Percentiles rank a stretch among this genome's conserved stretches.
phyloP scores from a whole-genome alignment of 2,888 invertebrate genomes.

The Choristoneura rosaceana region DNA sequence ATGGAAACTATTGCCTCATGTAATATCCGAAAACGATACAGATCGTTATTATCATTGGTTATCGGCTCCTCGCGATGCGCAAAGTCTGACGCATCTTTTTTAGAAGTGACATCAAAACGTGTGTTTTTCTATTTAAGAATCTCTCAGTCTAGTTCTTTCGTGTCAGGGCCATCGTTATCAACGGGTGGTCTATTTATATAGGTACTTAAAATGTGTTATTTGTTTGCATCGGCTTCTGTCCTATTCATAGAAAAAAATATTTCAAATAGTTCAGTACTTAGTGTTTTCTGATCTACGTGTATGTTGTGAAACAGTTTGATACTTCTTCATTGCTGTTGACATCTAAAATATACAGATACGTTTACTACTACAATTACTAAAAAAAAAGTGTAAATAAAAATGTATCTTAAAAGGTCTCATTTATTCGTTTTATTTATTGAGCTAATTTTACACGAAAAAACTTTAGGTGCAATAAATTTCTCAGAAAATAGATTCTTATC shows the following conservation, averaged over 20 bases:
- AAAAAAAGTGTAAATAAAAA: neutral
- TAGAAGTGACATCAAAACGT: neutral
- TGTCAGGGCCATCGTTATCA: too few species aligned
- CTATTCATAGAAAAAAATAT: too few species aligned
- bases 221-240: too few species aligned
- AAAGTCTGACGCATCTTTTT: constrained; percentile 16
- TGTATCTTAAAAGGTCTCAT: neutral
- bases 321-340: too few species aligned
- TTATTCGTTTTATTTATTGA: neutral
- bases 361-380: too few species aligned
- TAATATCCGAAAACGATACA: constrained; percentile 16
- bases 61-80: constrained; percentile 17
- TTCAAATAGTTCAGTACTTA: too few species aligned
- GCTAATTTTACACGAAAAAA: neutral
- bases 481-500: neutral
- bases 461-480: neutral
- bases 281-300: too few species aligned
- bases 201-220: too few species aligned
- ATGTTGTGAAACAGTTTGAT: too few species aligned
- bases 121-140: neutral
- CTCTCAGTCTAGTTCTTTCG: too few species aligned
- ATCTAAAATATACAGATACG: too few species aligned
- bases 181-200: too few species aligned
- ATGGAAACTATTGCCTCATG: constrained; percentile 15
- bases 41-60: constrained; percentile 6